These are phyloP conservation scores for Diuraphis noxia DNA, from an alignment of 1,140 invertebrate genomes.

Conservation along the genomic window DNA sequence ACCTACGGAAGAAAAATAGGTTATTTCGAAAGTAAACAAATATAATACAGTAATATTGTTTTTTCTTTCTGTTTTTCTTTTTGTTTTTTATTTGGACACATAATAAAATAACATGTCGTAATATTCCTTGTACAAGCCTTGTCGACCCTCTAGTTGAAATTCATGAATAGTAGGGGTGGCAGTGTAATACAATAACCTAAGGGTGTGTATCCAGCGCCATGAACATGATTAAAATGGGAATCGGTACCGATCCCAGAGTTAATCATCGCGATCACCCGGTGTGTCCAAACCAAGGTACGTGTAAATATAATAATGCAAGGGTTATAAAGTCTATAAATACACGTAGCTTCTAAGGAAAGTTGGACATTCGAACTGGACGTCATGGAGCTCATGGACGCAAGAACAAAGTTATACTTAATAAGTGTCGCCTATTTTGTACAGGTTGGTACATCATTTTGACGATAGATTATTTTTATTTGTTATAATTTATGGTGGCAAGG, in stretches of 20 bases:
- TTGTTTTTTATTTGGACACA: not conserved
- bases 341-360: not conserved
- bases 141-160: not conserved
- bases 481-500: not conserved
- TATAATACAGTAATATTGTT: constrained; percentile 3
- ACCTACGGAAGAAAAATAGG: constrained; percentile 27
- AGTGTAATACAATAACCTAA: constrained; percentile 28
- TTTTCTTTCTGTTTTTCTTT: not conserved
- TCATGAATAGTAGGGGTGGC: not conserved
- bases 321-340: constrained; percentile 42
- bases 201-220: constrained; percentile 19
- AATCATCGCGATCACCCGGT: constrained; percentile 46
- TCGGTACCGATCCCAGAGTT: constrained; percentile 53
- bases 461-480: not conserved
- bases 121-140: not conserved
- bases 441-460: constrained; percentile 14
- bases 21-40: constrained; percentile 26
- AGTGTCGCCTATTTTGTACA: constrained; percentile 41
- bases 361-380: constrained; percentile 45
- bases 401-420: constrained; percentile 45
- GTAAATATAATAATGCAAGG: constrained; percentile 10
- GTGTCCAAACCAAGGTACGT: constrained; percentile 6
- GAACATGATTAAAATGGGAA: constrained; percentile 49
- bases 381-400: constrained; percentile 42
- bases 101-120: not conserved